phyloP scores from a whole-genome alignment of 2,113 vertebrate genomes.

The Pelusios castaneus region DNA sequence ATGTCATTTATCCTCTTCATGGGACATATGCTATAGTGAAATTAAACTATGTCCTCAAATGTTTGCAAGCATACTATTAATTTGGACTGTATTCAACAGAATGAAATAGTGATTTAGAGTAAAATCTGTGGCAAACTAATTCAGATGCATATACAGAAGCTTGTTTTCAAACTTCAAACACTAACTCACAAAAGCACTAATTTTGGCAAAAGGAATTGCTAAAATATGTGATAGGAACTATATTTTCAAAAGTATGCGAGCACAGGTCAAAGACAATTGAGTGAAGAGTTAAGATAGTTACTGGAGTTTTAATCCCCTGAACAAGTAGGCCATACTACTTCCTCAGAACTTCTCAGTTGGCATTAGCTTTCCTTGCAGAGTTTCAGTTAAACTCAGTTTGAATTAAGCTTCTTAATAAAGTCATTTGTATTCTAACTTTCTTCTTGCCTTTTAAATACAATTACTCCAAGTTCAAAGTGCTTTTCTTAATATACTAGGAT shows the following conservation, averaged over 20 bases:
- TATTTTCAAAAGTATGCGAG: background rate
- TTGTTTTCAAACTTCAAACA: background rate
- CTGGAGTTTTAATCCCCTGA: background rate
- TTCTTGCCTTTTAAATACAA: background rate
- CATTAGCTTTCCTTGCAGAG: background rate
- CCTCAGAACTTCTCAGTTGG: background rate
- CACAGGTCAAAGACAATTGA: background rate
- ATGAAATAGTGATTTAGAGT: background rate
- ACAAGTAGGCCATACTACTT: background rate
- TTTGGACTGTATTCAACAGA: background rate
- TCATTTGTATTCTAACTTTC: background rate
- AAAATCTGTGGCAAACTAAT: background rate
- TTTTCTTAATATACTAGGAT: background rate
- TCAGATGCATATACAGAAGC: background rate
- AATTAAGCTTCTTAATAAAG: conserved; percentile 10
- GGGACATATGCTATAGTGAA: background rate
- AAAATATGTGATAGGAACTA: background rate
- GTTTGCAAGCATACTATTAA: background rate
- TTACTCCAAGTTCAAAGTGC: background rate
- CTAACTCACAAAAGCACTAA: background rate
- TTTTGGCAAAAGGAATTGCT: background rate
- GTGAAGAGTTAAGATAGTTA: background rate
- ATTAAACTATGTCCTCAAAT: background rate
- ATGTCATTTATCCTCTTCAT: background rate
- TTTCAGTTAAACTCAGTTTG: background rate